These are phyloP conservation scores for Odocoileus virginianus DNA, from an alignment of 2,113 vertebrate species.

Conservation along the genomic window DNA sequence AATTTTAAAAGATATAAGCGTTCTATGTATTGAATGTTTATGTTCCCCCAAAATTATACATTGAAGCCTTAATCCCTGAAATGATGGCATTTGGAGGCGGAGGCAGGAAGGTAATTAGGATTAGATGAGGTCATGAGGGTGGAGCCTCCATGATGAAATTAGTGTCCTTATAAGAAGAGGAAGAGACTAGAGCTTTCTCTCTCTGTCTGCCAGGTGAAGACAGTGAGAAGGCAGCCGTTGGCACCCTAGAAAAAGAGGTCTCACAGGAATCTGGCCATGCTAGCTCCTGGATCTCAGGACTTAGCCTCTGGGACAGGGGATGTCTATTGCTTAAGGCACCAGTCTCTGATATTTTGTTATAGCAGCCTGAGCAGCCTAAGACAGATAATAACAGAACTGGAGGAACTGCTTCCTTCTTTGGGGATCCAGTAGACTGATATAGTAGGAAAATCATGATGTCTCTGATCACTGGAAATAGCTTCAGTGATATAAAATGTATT, in stretches of 20 bases:
- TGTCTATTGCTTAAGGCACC: not conserved
- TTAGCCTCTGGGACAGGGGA: not conserved
- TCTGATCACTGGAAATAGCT: not conserved
- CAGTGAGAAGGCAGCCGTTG: not conserved
- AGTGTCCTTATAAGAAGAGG: not conserved
- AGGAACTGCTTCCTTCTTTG: not conserved
- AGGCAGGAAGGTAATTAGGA: not conserved
- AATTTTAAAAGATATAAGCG: not conserved
- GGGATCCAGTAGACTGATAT: not conserved
- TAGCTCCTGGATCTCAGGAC: not conserved
- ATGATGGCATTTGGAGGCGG: not conserved
- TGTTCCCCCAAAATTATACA: not conserved
- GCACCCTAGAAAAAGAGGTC: not conserved
- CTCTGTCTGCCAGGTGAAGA: not conserved
- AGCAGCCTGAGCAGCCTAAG: not conserved
- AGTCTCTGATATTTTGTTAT: not conserved
- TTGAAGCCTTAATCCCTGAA: not conserved
- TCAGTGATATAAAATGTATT: not conserved
- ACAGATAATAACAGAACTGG: not conserved
- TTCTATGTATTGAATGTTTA: not conserved
- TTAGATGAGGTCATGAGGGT: not conserved
- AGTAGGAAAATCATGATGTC: not conserved
- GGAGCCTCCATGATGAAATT: not conserved
- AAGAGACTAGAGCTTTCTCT: not conserved
- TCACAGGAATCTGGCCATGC: not conserved